Evolutionary conservation across 2,797 vertebrate species (phyloP).

Genomic region (Hydrocynus forskahlii): DNA sequence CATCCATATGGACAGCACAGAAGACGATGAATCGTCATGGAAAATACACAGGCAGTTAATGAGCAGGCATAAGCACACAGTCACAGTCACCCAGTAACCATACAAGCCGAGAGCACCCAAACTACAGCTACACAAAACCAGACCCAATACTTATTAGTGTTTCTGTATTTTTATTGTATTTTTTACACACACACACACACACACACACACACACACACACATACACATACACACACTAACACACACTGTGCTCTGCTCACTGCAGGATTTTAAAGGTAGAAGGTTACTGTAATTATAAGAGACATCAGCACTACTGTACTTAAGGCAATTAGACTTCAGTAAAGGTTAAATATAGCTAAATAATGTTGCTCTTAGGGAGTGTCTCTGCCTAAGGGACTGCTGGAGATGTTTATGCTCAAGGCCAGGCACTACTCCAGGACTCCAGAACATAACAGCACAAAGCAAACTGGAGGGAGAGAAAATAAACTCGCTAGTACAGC

Average conservation of each 20-base stretch:
- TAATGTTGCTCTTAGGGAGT: conserved; percentile 22
- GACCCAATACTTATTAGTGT: not conserved
- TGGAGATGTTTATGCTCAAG: conserved; percentile 28
- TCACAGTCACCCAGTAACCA: not conserved
- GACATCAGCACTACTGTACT: conserved; percentile 41
- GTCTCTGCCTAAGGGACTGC: conserved; percentile 12
- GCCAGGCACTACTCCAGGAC: conserved; percentile 33
- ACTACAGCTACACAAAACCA: not conserved
- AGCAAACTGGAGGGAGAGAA: conserved; percentile 17
- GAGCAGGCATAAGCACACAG: conserved; percentile 11
- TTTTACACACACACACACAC: not conserved
- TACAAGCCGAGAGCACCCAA: not conserved
- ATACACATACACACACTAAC: not conserved
- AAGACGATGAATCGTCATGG: conserved; percentile 1
- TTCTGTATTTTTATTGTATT: not conserved
- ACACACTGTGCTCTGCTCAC: conserved; percentile 20
- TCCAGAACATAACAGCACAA: conserved; percentile 38
- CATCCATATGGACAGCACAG: not conserved
- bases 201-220: not conserved
- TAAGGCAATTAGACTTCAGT: conserved; percentile 31
- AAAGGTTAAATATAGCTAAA: conserved; percentile 36
- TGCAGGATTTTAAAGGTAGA: conserved; percentile 20
- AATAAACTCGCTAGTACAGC: not conserved
- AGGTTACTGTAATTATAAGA: conserved; percentile 41
- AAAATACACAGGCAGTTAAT: conserved; percentile 18